Percentiles rank a stretch among this genome's conserved stretches.
These are phyloP conservation scores for Cercopithecus neglectus DNA, from an alignment of 2,797 vertebrate genomes.

Conservation along the genomic window DNA sequence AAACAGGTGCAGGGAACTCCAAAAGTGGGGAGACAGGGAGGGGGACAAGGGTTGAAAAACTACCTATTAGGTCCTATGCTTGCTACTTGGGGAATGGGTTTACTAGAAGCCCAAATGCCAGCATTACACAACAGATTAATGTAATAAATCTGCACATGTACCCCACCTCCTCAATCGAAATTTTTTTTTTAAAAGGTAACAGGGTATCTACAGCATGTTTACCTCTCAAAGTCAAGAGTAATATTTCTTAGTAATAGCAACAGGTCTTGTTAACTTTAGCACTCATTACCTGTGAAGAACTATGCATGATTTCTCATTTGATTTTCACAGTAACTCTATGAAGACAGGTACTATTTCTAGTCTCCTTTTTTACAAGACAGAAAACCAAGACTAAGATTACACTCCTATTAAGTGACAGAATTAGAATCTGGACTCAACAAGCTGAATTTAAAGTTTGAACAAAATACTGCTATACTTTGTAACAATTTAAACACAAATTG, in stretches of 20 bases:
- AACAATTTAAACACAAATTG: not conserved
- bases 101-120: not conserved
- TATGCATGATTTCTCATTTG: not conserved
- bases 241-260: not conserved
- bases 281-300: not conserved
- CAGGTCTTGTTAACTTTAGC: not conserved
- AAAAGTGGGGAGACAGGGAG: not conserved
- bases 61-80: not conserved
- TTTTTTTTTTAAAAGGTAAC: no score
- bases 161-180: not conserved
- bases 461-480: not conserved
- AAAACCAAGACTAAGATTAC: not conserved
- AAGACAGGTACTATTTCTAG: not conserved
- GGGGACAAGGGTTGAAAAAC: not conserved
- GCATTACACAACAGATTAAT: not conserved
- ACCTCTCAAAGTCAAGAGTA: not conserved
- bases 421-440: not conserved
- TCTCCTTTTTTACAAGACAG: not conserved
- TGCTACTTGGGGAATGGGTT: not conserved
- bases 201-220: not conserved
- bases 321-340: not conserved
- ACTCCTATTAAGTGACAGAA: not conserved
- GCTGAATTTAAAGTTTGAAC: not conserved
- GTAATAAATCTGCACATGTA: not conserved
- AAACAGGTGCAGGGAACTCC: not conserved